Percentiles rank a stretch among this genome's conserved stretches.
Conservation (phyloP, 2,797 vertebrate species). For the Hypotaenidia philippensis region DNA sequence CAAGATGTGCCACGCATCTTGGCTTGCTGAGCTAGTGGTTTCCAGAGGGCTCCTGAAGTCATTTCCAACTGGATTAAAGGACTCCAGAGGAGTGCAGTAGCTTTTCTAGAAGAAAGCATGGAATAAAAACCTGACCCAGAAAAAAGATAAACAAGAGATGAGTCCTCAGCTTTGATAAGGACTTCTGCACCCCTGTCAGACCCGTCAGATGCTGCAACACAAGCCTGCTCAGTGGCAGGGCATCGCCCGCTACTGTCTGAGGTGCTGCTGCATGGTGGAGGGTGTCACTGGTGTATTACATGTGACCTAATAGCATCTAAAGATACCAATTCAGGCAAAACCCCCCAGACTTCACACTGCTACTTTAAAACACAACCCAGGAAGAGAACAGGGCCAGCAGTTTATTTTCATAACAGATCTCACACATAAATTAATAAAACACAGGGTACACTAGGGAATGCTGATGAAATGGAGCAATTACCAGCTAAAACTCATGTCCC, state of each 20-base stretch:
- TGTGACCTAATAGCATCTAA: rapidly evolving
- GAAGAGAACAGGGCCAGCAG: not conserved
- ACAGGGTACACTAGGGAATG: not conserved
- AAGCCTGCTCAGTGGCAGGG: rapidly evolving
- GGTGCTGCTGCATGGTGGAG: rapidly evolving
- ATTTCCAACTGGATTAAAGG: not conserved
- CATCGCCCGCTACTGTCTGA: not conserved
- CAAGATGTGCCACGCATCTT: rapidly evolving
- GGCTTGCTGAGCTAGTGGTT: not conserved
- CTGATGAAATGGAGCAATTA: not conserved
- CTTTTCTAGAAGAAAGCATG: not conserved
- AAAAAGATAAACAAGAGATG: not conserved
- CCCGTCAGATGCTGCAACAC: rapidly evolving
- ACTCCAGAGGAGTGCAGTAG: not conserved
- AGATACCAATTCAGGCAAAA: rapidly evolving
- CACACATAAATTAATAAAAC: not conserved
- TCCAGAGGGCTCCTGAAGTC: not conserved
- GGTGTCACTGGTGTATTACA: rapidly evolving
- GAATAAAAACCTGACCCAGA: not conserved
- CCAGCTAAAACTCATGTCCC: not conserved
- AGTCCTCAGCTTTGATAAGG: not conserved
- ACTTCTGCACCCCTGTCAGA: not conserved
- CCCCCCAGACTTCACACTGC: rapidly evolving
- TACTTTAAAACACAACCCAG: not conserved
- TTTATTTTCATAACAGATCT: not conserved